Evolutionary conservation across 2,888 invertebrate species (phyloP).

Genomic region (Dysmachus trigonus): DNA sequence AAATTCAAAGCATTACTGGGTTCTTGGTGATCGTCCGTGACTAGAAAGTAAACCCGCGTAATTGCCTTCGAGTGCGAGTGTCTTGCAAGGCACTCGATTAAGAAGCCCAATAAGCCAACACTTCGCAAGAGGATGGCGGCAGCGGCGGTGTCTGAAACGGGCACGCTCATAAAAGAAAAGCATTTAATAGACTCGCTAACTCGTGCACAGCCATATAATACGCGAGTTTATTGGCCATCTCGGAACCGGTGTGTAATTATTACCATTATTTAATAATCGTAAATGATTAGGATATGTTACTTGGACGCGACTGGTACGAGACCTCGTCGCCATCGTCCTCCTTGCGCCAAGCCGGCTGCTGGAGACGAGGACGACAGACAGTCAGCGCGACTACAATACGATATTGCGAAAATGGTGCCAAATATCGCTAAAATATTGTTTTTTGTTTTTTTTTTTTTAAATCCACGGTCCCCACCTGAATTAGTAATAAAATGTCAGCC

Average conservation of each 20-base stretch:
- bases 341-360: not conserved
- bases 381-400: not conserved
- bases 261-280: slow-evolving; percentile 49
- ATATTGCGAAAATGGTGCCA: slow-evolving; percentile 27
- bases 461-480: not conserved
- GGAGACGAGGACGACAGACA: not conserved
- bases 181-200: slow-evolving; percentile 44
- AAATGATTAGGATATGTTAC: slow-evolving; percentile 46
- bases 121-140: not conserved
- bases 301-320: not conserved
- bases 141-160: not conserved
- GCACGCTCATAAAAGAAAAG: slow-evolving; percentile 37
- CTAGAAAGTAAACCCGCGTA: slow-evolving; percentile 41
- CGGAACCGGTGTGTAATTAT: slow-evolving; percentile 46
- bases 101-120: slow-evolving; percentile 38
- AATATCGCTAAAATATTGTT: slow-evolving; percentile 6
- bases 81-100: slow-evolving; percentile 19
- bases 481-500: not conserved
- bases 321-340: not conserved
- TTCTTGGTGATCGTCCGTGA: slow-evolving; percentile 12
- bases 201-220: slow-evolving; percentile 35
- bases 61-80: slow-evolving; percentile 15
- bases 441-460: not conserved
- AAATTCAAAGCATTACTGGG: slow-evolving; percentile 17
- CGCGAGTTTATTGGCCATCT: slow-evolving; percentile 38